Percentiles rank a stretch among this genome's conserved stretches.
Evolutionary conservation across 2,797 vertebrate species (phyloP).

Genomic region (Melanotaenia boesemani): DNA sequence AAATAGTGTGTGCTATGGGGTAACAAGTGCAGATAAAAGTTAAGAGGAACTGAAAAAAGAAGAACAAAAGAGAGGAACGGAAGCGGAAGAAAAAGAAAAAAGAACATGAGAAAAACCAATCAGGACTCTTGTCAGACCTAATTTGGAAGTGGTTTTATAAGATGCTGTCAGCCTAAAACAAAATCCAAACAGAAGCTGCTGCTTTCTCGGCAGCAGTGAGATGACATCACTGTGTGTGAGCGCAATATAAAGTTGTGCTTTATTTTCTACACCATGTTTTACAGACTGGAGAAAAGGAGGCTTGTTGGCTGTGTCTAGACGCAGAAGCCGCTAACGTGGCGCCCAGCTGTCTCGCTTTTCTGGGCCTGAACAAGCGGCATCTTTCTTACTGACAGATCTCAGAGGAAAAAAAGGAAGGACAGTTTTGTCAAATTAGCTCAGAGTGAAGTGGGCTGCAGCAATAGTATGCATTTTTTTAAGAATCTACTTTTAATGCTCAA

Average conservation of each 20-base stretch:
- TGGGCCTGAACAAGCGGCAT: constrained; percentile 49
- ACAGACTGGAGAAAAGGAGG: constrained; percentile 41
- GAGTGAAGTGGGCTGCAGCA: constrained; percentile 6
- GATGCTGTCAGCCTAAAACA: constrained; percentile 56
- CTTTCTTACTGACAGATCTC: constrained; percentile 58
- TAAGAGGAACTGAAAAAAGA: constrained; percentile 64
- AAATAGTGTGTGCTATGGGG: constrained; percentile 46
- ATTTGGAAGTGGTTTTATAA: constrained; percentile 57
- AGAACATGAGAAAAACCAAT: constrained; percentile 50
- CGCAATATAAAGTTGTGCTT: constrained; percentile 83
- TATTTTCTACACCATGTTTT: constrained; percentile 77
- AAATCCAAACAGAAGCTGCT: constrained; percentile 60
- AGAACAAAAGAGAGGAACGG: constrained; percentile 48
- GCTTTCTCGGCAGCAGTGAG: constrained; percentile 53
- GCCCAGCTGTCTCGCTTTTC: constrained; percentile 72
- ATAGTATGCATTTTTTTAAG: constrained; percentile 4
- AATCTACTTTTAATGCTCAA: neutral
- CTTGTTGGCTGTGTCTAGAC: constrained; percentile 59
- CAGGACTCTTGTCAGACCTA: constrained; percentile 44
- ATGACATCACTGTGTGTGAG: constrained; percentile 75
- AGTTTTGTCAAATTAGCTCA: constrained; percentile 42
- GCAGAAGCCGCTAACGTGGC: constrained; percentile 55
- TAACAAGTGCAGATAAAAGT: constrained; percentile 79
- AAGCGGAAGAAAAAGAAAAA: constrained; percentile 36
- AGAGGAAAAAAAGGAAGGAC: constrained; percentile 23